Base-by-base conservation (phyloP, 2,888 invertebrate genomes). In the Prionchulus punctatus region DNA sequence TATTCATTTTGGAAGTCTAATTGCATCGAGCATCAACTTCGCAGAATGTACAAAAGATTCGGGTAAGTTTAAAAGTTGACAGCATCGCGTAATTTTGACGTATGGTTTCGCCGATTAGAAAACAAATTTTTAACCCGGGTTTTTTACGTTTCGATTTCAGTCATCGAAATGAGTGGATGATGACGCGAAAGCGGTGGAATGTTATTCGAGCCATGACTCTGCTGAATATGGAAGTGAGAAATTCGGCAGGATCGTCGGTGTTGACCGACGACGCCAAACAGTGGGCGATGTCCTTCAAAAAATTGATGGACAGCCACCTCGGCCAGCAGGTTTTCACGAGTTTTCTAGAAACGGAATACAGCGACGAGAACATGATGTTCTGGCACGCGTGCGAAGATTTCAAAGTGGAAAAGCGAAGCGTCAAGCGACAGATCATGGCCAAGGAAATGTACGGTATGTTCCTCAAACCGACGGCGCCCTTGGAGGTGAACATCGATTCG, bases 341-440 rank as follows among this genome's bases (percentile, higher is more conserved):
- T 7, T 49, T 49, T 49, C 30, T 49, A 12, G 50, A 49, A 28
- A 28, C 15, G 4, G 50, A 49, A 49, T 49, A n/a, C 50, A 49
- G 50, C 30, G 50, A 49, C 50, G 50, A 49, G 28, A 49, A 49
- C 23, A 28, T 49, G 30, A 12, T 49, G 28, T 49, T 49, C 50
- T 49, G 30, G 28, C 26, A 28, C 21, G 50, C 50, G 12, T 49
- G 50, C 50, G 50, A 49, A 49, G 50, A 49, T 49, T 30, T 28
- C 28, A 49, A 49, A 49, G 4, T 12, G 12, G 50, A 49, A 49
- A 28, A 7, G 28, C 26, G 23, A 23, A 45, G 23, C 23, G 45
- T 45, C 45, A 45, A 23, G 23, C 36, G 36, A 23, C 50, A 30
- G 12, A 49, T 28, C 15, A 49, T 49, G 12, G 50, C 28, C 50